Base-by-base conservation (phyloP, 2,888 invertebrate species). In the Dusona sp. region DNA sequence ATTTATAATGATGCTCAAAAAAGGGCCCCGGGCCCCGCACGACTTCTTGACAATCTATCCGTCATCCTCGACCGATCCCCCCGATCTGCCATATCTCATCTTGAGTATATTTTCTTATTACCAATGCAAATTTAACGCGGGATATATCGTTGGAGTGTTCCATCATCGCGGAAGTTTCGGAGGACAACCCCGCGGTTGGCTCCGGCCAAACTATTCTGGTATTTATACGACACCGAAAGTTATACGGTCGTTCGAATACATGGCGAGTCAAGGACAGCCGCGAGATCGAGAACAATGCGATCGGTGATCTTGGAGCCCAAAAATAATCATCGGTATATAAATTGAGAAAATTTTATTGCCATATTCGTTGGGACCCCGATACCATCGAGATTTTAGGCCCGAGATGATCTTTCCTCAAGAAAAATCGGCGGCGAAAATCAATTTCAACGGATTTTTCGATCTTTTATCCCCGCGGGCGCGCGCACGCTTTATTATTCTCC, bases 121-220 rank as follows among this genome's bases (percentile, higher is more conserved):
- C 48, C 65, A 48, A 64, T 64, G 77, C 77, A 51, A 77, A 77
- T 77, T 65, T 33, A 7, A 11, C 25, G n/a, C 42, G 9, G 33
- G 22, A 11, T 2, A 65, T 65, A 75, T 75, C 77, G 45, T 77
- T 65, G 33, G 64, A 77, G 48, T 48, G 48, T 48, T 33, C 13
- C 65, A 45, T 38, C 48, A 77, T 77, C 36, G 77, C 45, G 65
- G 77, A 77, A 77, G 65, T 65, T 65, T 77, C 65, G 48, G 48
- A 48, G 48, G 19, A 38, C 25, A n/a, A 42, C 1, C 70, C 38
- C 65, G 16, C 19, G 29, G 36, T 77, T 64, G n/a, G 16, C n/a
- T 16, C 19, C 13, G 25, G 25, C 25, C 25, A 22, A 67, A 42
- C 11, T 36, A 67, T 67, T 38, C 8, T 9, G 9, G 25, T 42